phyloP scores from a whole-genome alignment of 2,888 invertebrate genomes.

The Aethes cnicana region DNA sequence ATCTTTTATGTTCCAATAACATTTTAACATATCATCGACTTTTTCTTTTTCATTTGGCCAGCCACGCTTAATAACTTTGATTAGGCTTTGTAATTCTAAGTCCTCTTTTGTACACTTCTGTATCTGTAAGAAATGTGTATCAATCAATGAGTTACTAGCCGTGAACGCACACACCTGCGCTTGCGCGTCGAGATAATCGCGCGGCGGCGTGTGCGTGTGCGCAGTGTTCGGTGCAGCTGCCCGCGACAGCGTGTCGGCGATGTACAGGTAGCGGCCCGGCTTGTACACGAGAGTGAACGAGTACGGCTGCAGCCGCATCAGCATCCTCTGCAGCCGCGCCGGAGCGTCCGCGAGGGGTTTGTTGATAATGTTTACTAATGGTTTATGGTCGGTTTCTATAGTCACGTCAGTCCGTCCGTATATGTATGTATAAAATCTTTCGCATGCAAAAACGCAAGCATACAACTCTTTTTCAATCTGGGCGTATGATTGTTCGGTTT shows the following conservation, averaged over 20 bases:
- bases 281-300: slow-evolving; percentile 31
- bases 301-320: slow-evolving; percentile 34
- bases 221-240: background rate
- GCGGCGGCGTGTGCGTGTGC: background rate
- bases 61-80: slow-evolving; percentile 21
- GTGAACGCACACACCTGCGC: slow-evolving; percentile 8
- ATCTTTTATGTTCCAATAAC: slow-evolving; percentile 25
- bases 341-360: slow-evolving; percentile 33
- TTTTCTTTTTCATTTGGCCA: slow-evolving; percentile 26
- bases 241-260: slow-evolving; percentile 33
- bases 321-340: slow-evolving; percentile 30
- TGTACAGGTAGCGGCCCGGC: slow-evolving; percentile 31
- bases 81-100: slow-evolving; percentile 21
- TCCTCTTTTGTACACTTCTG: slow-evolving; percentile 19
- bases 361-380: slow-evolving; percentile 28
- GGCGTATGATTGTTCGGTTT: background rate
- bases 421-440: slow-evolving; percentile 17
- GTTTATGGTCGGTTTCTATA: slow-evolving; percentile 28
- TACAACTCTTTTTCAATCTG: slow-evolving; percentile 1
- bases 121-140: slow-evolving; percentile 18
- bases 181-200: slow-evolving; percentile 3
- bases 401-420: slow-evolving; percentile 12
- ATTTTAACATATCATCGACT: slow-evolving; percentile 12
- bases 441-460: slow-evolving; percentile 15
- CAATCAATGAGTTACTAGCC: slow-evolving; percentile 4